Conservation (phyloP, 2,888 invertebrate species). For the Criorhina ranunculi region DNA sequence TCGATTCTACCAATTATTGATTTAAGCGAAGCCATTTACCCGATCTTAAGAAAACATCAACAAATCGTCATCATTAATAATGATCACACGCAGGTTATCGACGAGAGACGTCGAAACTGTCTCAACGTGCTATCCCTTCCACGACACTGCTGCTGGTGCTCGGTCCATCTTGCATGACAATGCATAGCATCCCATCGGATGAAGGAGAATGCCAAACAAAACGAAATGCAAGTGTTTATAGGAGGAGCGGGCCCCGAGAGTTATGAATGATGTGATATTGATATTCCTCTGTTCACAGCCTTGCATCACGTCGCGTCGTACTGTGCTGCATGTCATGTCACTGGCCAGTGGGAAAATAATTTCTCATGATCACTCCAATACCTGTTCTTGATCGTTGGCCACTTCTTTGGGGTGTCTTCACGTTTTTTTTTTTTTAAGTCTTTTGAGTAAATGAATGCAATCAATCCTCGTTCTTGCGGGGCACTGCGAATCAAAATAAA, state of each 20-base stretch:
- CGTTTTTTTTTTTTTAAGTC: conserved; percentile 31
- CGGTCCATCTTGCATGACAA: not conserved
- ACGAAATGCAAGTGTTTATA: conserved; percentile 60
- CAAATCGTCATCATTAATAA: conserved; percentile 84
- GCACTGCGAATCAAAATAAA: conserved; percentile 53
- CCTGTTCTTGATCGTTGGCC: conserved; percentile 79
- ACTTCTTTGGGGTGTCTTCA: conserved; percentile 56
- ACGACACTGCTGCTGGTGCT: not conserved
- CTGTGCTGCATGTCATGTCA: conserved; percentile 52
- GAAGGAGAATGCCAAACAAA: conserved; percentile 59
- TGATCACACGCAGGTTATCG: conserved; percentile 80
- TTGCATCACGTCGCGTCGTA: conserved; percentile 27
- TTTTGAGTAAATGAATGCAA: conserved; percentile 52
- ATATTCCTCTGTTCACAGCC: conserved; percentile 52
- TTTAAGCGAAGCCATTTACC: conserved; percentile 79
- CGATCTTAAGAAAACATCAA: conserved; percentile 83
- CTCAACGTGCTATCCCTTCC: conserved; percentile 57
- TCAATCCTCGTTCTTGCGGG: conserved; percentile 38
- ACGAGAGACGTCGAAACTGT: conserved; percentile 65
- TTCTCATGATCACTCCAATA: conserved; percentile 84
- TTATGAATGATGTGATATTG: conserved; percentile 73
- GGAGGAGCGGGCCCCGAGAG: conserved; percentile 43
- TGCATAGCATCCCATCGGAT: conserved; percentile 22
- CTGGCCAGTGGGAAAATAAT: conserved; percentile 79
- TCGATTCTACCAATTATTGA: conserved; percentile 73